Percentiles rank a stretch among this genome's conserved stretches.
Conservation (phyloP, 2,888 invertebrate genomes). For the Drosophila fulvimacula region DNA sequence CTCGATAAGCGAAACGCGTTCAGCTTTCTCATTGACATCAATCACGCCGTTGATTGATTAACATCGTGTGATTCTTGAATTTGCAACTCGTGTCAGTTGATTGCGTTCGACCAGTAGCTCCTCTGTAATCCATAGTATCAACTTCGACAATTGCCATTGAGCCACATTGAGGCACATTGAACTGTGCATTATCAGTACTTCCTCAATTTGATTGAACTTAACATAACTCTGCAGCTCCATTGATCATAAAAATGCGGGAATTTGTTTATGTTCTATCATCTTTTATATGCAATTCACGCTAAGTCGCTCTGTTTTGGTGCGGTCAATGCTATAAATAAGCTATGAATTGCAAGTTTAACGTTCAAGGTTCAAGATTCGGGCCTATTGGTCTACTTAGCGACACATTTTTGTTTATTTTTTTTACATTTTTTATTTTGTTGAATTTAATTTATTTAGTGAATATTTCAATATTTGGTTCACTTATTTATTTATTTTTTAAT, state of each 20-base stretch:
- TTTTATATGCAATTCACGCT: conserved; percentile 55
- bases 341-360: conserved; percentile 2
- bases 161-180: conserved; percentile 39
- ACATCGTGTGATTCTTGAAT: conserved; percentile 28
- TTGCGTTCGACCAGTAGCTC: too few species aligned
- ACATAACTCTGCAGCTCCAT: conserved; percentile 11
- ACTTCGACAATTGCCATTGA: conserved; percentile 7
- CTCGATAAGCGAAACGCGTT: conserved; percentile 35
- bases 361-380: conserved; percentile 37
- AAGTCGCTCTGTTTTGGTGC: conserved; percentile 12
- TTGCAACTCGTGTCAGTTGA: conserved; percentile 17
- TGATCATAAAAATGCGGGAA: conserved; percentile 15
- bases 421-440: too few species aligned
- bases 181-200: conserved; percentile 38
- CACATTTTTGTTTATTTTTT: too few species aligned
- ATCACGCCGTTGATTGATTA: conserved; percentile 61
- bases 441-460: too few species aligned
- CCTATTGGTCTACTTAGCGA: conserved; percentile 7
- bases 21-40: conserved; percentile 44
- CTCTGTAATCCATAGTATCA: neutral
- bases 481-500: too few species aligned
- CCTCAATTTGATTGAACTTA: conserved; percentile 16
- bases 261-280: conserved; percentile 1
- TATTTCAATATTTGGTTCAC: too few species aligned
- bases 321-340: conserved; percentile 36